Evolutionary conservation across 2,113 vertebrate genomes (phyloP).

Genomic region (Cottus gobio): DNA sequence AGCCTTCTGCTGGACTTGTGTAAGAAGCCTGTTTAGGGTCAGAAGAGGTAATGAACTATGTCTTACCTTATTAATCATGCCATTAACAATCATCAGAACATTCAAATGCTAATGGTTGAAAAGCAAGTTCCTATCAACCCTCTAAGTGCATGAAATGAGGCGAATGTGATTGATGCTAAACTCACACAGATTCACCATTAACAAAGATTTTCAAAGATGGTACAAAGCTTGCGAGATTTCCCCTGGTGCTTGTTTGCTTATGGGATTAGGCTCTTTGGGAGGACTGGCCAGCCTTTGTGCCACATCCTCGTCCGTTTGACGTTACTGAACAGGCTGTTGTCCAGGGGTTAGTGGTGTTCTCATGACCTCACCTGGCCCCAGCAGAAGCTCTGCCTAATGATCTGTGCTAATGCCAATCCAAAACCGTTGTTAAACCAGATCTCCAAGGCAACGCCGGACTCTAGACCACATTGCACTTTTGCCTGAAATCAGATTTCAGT

Average conservation of each 20-base stretch:
- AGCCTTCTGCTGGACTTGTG: not conserved
- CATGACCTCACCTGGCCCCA: conserved; percentile 80
- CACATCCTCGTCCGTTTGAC: conserved; percentile 61
- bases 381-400: conserved; percentile 79
- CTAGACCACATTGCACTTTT: conserved; percentile 31
- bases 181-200: conserved; percentile 21
- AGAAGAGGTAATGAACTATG: not conserved
- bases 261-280: conserved; percentile 61
- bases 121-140: not conserved
- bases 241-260: conserved; percentile 60
- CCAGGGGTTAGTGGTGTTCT: conserved; percentile 71
- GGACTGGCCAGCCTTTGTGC: conserved; percentile 64
- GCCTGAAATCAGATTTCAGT: conserved; percentile 28
- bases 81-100: conserved; percentile 5
- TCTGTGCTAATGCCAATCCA: conserved; percentile 77
- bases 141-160: conserved; percentile 12
- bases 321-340: conserved; percentile 68
- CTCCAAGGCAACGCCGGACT: conserved; percentile 58
- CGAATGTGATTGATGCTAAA: conserved; percentile 29
- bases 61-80: conserved; percentile 2
- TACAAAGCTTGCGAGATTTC: conserved; percentile 31
- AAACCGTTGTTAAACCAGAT: conserved; percentile 72
- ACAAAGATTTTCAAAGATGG: conserved; percentile 36
- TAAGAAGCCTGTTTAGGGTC: not conserved
- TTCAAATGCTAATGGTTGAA: not conserved